Evolutionary conservation across 2,113 vertebrate species (phyloP), one percentile per base, ranked within the genome.

Genomic region (Malurus alboscapulatus): DNA sequence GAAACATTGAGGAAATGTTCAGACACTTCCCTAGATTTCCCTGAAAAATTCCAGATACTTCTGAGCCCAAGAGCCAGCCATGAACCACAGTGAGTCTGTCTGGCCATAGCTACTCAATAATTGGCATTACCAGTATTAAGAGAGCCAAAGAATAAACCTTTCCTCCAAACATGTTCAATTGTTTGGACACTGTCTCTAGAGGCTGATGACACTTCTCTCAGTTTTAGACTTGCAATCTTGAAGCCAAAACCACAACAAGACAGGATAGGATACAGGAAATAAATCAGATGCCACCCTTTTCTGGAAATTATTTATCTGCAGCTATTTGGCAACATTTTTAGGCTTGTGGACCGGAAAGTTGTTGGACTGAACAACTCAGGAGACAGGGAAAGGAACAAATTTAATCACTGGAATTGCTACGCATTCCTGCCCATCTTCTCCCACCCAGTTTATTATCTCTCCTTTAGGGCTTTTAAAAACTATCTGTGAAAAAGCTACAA

Each of bases 251-350:
- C 95, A 93, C 91, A 95, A 93, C 0, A 96, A 78, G 84, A 89
- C 81, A 79, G 81, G 74, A 83, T 94, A 93, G 57, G 66, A 90
- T 84, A 69, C 71, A 96, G 81, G 92, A 96, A 95, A 95, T 90
- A 95, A 94, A 96, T 95, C 72, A 93, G 87, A 96, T 96, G 92
- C 88, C 92, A 94, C 80, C 45, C 81, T 92, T 93, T 93, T 96
- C 94, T 94, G 91, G 94, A 96, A 94, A 95, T 89, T 89, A 85
- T 90, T 94, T 93, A 95, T 93, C 69, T 95, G 61, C 59, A 95
- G 89, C 54, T 80, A 79, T 82, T 93, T 92, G 74, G 91, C 89
- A 93, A 89, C 21, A 76, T 66, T 73, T 78, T 92, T 86, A 92
- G 44, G 44, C 66, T 95, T 92, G 71, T 85, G 51, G 74, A 92